phyloP scores from a whole-genome alignment of 2,888 invertebrate species.

The Epiblema foenella region DNA sequence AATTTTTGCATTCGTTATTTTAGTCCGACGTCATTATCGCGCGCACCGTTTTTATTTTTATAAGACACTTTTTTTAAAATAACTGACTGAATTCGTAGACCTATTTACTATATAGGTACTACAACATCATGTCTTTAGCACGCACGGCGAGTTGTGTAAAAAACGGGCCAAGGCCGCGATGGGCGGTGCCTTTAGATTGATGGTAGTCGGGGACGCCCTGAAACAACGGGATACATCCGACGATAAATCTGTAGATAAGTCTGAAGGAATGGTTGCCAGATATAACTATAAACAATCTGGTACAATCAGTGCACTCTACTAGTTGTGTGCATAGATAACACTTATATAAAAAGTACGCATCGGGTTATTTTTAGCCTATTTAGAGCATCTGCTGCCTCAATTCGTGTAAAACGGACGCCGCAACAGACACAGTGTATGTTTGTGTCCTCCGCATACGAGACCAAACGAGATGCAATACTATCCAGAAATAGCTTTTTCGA shows the following conservation, averaged over 20 bases:
- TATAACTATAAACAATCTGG: background rate
- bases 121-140: background rate
- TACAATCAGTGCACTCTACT: background rate
- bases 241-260: constrained; percentile 10
- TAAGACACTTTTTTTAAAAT: too few relatives aligned
- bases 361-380: background rate
- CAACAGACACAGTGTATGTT: too few relatives aligned
- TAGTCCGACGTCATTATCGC: too few relatives aligned
- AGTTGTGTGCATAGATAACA: background rate
- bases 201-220: constrained; percentile 6
- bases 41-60: too few relatives aligned
- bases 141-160: constrained; percentile 1
- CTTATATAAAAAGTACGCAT: background rate
- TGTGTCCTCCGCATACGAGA: too few relatives aligned
- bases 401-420: too few relatives aligned
- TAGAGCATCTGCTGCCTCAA: too few relatives aligned
- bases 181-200: constrained; percentile 30
- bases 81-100: background rate
- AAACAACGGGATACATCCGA: constrained; percentile 18
- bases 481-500: too few relatives aligned
- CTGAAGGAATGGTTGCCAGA: background rate
- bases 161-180: constrained; percentile 23
- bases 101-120: background rate
- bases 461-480: too few relatives aligned
- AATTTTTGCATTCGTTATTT: background rate